phyloP scores from a whole-genome alignment of 2,888 invertebrate species.

The Aleiodes leptofemur region DNA sequence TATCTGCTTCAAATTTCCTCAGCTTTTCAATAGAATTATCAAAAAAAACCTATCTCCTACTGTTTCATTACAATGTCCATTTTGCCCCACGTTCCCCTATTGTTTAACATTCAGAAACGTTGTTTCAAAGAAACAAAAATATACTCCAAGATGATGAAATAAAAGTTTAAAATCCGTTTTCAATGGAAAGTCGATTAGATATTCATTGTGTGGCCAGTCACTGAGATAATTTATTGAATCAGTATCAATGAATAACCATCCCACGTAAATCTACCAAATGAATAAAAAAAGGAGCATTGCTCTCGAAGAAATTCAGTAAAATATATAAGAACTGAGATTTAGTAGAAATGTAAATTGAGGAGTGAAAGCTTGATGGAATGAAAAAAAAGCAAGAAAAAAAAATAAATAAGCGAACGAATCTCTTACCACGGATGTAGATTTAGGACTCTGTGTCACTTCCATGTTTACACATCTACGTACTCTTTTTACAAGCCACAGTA shows the following conservation, averaged over 20 bases:
- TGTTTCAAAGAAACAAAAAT: neutral
- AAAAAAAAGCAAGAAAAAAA: neutral
- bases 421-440: constrained; percentile 83
- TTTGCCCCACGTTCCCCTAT: too few relatives aligned
- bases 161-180: neutral
- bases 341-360: neutral
- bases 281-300: neutral
- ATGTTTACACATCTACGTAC: constrained; percentile 85
- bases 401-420: constrained; percentile 23
- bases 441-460: constrained; percentile 86
- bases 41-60: too few relatives aligned
- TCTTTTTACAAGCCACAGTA: constrained; percentile 86
- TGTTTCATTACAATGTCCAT: too few relatives aligned
- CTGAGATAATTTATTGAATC: constrained; percentile 11
- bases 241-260: constrained; percentile 11
- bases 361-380: constrained; percentile 23
- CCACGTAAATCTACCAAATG: neutral
- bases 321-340: neutral
- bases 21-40: too few relatives aligned
- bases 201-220: neutral
- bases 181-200: constrained; percentile 12
- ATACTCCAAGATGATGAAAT: neutral
- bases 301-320: neutral
- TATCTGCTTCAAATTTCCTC: too few relatives aligned
- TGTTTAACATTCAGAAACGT: too few relatives aligned